phyloP scores from a whole-genome alignment of 2,888 invertebrate genomes.

The Drosophila siamana region DNA sequence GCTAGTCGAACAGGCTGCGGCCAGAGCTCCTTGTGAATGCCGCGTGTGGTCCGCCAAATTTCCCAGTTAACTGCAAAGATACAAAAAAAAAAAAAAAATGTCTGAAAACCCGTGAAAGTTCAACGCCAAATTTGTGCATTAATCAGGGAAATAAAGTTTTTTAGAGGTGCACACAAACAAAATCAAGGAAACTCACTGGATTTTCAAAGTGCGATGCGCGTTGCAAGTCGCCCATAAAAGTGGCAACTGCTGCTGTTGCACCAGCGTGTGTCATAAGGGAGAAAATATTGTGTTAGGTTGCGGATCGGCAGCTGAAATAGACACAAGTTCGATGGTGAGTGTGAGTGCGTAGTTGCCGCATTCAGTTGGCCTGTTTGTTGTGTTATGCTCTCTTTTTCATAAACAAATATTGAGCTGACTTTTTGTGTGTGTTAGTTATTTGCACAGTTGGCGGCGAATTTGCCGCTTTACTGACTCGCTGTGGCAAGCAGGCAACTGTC shows the following conservation, averaged over 20 bases:
- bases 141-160: background rate
- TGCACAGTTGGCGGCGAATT: constrained; percentile 73
- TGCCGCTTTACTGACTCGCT: constrained; percentile 39
- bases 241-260: background rate
- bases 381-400: constrained; percentile 54
- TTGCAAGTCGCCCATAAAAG: background rate
- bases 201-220: background rate
- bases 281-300: constrained; percentile 7
- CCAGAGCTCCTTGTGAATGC: background rate
- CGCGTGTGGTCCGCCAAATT: background rate
- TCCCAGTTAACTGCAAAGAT: background rate
- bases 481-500: constrained; percentile 11
- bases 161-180: too few species aligned
- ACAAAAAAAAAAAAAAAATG: background rate
- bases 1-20: background rate
- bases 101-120: background rate
- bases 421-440: constrained; percentile 64
- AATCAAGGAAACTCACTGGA: background rate
- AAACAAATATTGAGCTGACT: constrained; percentile 65
- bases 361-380: constrained; percentile 32
- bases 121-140: background rate
- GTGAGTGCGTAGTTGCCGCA: background rate
- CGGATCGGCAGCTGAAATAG: constrained; percentile 5
- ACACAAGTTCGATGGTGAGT: background rate
- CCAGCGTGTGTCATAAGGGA: background rate